phyloP scores from a whole-genome alignment of 2,888 invertebrate genomes.

The Ennomos quercinarius region DNA sequence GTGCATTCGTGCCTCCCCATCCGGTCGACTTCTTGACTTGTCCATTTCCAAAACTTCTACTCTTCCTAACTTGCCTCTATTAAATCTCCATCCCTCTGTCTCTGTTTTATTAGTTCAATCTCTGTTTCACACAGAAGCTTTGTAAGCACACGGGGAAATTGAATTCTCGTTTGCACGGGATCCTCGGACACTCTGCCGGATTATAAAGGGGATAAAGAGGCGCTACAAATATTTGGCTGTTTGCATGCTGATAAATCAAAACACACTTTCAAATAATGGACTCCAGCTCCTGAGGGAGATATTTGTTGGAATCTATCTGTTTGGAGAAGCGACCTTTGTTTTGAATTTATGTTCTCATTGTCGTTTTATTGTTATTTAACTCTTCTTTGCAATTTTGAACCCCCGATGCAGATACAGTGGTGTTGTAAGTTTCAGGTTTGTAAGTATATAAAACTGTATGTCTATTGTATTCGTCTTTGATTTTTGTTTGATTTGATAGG shows the following conservation, averaged over 20 bases:
- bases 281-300: conserved; percentile 18
- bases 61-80: too few relatives aligned
- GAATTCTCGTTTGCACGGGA: conserved; percentile 55
- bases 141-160: conserved; percentile 54
- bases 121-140: conserved; percentile 14
- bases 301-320: conserved; percentile 22
- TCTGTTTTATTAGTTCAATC: conserved; percentile 1
- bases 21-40: too few relatives aligned
- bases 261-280: conserved; percentile 27
- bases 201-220: conserved; percentile 36
- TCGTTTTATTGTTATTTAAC: conserved; percentile 1
- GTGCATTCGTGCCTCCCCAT: too few relatives aligned
- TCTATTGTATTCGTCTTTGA: too few relatives aligned
- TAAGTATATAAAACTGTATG: too few relatives aligned
- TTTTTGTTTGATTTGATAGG: too few relatives aligned
- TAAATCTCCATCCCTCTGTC: too few relatives aligned
- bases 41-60: too few relatives aligned
- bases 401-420: too few relatives aligned
- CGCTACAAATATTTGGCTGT: conserved; percentile 29
- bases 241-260: conserved; percentile 30
- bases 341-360: conserved; percentile 1
- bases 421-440: too few relatives aligned
- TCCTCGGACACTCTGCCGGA: conserved; percentile 36
- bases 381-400: too few relatives aligned
- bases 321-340: conserved; percentile 11